Conservation (phyloP, 2,113 vertebrate species). For the Uropsilus gracilis region DNA sequence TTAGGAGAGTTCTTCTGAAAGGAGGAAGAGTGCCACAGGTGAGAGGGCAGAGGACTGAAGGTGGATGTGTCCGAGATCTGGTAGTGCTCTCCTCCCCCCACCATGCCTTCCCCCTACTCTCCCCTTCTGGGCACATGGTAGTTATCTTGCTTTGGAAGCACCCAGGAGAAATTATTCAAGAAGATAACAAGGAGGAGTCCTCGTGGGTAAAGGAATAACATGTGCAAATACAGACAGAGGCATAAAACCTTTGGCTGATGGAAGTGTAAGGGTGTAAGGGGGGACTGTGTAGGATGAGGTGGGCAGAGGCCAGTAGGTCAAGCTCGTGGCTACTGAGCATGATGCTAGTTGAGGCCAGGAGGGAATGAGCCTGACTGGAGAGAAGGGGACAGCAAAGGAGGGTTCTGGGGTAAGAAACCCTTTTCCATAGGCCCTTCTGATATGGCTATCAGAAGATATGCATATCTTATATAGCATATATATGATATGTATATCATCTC, state of each 20-base stretch:
- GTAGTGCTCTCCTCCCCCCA: neutral
- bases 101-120: too few relatives aligned
- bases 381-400: neutral
- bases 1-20: neutral
- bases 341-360: neutral
- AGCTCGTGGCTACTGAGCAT: neutral
- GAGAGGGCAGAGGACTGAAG: neutral
- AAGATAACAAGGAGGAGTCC: too few relatives aligned
- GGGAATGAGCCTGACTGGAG: neutral
- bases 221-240: neutral
- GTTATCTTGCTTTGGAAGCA: neutral
- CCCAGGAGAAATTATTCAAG: neutral
- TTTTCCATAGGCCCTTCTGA: neutral
- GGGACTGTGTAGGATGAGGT: neutral
- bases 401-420: neutral
- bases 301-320: neutral
- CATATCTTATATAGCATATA: too few relatives aligned
- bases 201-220: neutral
- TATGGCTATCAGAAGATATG: too few relatives aligned
- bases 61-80: neutral
- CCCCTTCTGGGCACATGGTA: neutral
- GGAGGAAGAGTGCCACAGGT: neutral
- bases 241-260: neutral
- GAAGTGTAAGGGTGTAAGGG: neutral
- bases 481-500: too few relatives aligned